These are phyloP conservation scores for Pandemis corylana DNA, from an alignment of 2,888 invertebrate species.

Conservation along the genomic window DNA sequence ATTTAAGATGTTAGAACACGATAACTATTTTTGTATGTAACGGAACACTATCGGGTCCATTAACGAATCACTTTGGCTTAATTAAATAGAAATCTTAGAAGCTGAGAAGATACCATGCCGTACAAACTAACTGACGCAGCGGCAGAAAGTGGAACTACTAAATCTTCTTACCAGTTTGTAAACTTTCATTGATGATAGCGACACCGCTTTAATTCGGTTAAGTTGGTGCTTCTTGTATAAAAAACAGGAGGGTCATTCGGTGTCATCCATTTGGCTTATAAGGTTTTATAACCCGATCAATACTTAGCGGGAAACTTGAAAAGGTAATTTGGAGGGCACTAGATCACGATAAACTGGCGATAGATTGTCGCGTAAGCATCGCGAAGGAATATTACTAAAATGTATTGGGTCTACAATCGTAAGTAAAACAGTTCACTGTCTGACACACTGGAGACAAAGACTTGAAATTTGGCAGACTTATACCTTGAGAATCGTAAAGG, in stretches of 20 bases:
- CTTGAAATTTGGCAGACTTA: too few species aligned
- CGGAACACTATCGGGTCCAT: constrained; percentile 60
- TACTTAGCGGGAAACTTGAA: constrained; percentile 36
- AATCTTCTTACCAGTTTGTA: not conserved
- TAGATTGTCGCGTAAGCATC: not conserved
- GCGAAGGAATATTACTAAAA: not conserved
- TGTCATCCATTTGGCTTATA: constrained; percentile 49
- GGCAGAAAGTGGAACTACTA: constrained; percentile 7
- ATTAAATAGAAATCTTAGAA: constrained; percentile 62
- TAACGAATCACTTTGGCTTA: constrained; percentile 65
- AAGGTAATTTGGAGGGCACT: constrained; percentile 38
- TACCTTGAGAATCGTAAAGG: too few species aligned
- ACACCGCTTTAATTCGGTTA: not conserved
- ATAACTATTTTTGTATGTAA: constrained; percentile 57
- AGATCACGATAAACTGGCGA: constrained; percentile 31
- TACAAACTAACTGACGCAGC: constrained; percentile 15
- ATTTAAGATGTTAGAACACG: constrained; percentile 57
- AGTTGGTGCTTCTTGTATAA: constrained; percentile 44
- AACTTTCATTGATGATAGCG: constrained; percentile 9
- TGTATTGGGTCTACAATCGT: not conserved
- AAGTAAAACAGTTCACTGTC: too few species aligned
- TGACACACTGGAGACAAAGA: too few species aligned
- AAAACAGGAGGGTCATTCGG: constrained; percentile 51
- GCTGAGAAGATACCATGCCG: constrained; percentile 51
- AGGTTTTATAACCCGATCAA: constrained; percentile 33